Conservation (phyloP, 2,888 invertebrate species). For the Nipponacmea schrenckii region DNA sequence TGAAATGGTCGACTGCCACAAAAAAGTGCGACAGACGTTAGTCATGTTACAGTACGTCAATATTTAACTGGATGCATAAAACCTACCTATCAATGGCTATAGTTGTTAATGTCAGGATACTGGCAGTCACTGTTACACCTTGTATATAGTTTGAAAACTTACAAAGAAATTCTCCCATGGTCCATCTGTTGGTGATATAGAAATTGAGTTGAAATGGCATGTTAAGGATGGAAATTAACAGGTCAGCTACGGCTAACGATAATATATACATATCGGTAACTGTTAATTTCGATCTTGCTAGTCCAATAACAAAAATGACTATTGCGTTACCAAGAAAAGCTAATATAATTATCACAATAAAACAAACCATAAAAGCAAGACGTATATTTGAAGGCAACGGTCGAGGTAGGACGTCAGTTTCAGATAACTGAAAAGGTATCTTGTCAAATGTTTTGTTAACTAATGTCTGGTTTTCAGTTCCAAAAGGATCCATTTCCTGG, state of each 20-base stretch:
- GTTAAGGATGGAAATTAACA: conserved; percentile 49
- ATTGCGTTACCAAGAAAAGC: conserved; percentile 46
- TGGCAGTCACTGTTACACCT: conserved; percentile 50
- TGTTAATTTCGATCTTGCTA: conserved; percentile 35
- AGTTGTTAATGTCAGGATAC: conserved; percentile 49
- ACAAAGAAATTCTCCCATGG: conserved; percentile 47
- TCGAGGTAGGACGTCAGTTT: conserved; percentile 32
- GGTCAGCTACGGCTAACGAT: conserved; percentile 53
- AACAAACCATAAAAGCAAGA: conserved; percentile 40
- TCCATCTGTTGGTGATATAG: conserved; percentile 49
- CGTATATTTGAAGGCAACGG: conserved; percentile 33
- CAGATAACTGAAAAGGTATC: background rate
- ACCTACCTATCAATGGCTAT: conserved; percentile 57
- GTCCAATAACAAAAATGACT: conserved; percentile 45
- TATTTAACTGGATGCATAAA: too few species aligned
- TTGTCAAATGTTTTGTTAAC: background rate
- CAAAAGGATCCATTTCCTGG: too few species aligned
- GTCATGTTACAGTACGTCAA: too few species aligned
- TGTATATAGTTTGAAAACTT: conserved; percentile 54
- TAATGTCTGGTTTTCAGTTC: background rate
- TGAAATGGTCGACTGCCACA: too few species aligned
- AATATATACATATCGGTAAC: conserved; percentile 54
- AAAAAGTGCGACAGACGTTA: too few species aligned
- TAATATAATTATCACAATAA: conserved; percentile 41
- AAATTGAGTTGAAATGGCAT: conserved; percentile 52